phyloP scores from a whole-genome alignment of 2,113 vertebrate genomes.

The Electrona antarctica region DNA sequence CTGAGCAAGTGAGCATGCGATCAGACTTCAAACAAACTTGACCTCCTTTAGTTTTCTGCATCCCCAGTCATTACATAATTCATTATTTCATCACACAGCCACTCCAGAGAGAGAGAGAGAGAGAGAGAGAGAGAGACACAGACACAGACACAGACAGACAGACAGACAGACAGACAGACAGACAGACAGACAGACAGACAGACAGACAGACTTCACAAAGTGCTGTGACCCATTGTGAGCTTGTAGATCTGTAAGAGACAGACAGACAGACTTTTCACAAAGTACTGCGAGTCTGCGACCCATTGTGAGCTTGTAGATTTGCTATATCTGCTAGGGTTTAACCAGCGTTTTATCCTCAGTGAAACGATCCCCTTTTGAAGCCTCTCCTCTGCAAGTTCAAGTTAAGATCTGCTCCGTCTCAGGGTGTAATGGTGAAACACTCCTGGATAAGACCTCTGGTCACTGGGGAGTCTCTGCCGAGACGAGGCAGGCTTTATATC shows the following conservation, averaged over 20 bases:
- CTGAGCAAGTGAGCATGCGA: too few relatives aligned
- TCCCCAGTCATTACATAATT: constrained; percentile 32
- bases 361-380: too few relatives aligned
- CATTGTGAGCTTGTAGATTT: too few relatives aligned
- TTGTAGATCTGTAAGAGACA: too few relatives aligned
- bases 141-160: constrained; percentile 13
- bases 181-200: constrained; percentile 17
- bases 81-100: too few relatives aligned
- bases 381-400: neutral
- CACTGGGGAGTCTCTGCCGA: constrained; percentile 36
- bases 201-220: neutral
- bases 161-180: neutral
- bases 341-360: too few relatives aligned
- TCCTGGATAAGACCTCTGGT: constrained; percentile 32
- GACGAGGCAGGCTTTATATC: constrained; percentile 41
- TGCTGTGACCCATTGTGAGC: too few relatives aligned
- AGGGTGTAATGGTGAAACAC: constrained; percentile 49
- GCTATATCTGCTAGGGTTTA: too few relatives aligned
- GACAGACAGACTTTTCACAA: neutral
- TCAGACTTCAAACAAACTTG: neutral
- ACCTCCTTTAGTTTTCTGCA: constrained; percentile 18
- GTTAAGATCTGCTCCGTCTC: neutral
- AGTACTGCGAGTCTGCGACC: too few relatives aligned
- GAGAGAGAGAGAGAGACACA: too few relatives aligned
- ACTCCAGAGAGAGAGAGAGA: too few relatives aligned